Percentiles rank a stretch among this genome's conserved stretches.
Evolutionary conservation across 2,797 vertebrate species (phyloP).

Genomic region (Tympanoctomys barrerae): DNA sequence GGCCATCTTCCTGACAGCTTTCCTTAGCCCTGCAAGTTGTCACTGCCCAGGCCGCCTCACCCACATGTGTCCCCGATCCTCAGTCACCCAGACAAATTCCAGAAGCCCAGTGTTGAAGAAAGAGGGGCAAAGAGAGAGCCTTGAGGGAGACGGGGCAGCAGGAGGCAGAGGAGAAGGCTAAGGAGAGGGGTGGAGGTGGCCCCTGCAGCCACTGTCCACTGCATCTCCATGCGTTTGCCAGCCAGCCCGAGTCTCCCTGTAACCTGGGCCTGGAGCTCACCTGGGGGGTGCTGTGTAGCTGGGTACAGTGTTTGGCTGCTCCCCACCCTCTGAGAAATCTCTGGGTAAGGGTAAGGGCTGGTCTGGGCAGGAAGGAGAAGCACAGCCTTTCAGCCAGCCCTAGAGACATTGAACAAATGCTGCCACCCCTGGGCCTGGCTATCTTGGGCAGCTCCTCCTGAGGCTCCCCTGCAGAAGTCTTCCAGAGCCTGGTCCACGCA

Average conservation of each 20-base stretch:
- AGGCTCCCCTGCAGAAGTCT: not conserved
- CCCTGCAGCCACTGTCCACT: not conserved
- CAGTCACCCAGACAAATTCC: constrained; percentile 64
- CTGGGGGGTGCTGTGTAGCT: accelerated
- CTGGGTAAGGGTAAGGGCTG: not conserved
- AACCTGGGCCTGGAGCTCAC: not conserved
- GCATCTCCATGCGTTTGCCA: not conserved
- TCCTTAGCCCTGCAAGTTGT: constrained; percentile 30
- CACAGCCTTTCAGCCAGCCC: not conserved
- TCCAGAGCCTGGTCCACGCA: not conserved
- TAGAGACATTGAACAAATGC: accelerated
- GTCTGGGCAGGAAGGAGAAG: not conserved
- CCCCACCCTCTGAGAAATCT: not conserved
- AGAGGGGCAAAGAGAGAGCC: not conserved
- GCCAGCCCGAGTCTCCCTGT: not conserved
- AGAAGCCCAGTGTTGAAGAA: not conserved
- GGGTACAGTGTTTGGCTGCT: not conserved
- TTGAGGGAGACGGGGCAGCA: not conserved
- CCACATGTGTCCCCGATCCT: constrained; percentile 44
- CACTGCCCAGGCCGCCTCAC: constrained; percentile 1
- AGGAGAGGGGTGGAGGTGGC: not conserved
- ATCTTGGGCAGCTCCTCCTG: not conserved
- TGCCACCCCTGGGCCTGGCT: accelerated
- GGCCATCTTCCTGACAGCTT: not conserved
- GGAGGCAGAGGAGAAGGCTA: not conserved